phyloP scores from a whole-genome alignment of 2,113 vertebrate species.

The Nothobranchius furzeri region DNA sequence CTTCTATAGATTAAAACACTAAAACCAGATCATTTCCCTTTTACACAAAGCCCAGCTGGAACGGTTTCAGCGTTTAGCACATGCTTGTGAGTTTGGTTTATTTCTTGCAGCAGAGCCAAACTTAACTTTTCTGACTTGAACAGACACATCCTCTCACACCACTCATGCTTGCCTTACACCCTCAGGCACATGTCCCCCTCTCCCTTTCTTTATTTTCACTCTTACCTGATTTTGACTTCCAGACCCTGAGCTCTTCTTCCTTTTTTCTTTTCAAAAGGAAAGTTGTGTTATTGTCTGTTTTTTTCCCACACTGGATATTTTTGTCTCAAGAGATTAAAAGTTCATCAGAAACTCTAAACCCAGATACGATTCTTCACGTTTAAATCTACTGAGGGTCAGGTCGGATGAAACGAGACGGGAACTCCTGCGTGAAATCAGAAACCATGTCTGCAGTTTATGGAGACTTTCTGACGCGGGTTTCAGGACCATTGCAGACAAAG shows the following conservation, averaged over 20 bases:
- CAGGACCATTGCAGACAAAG: background rate
- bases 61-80: too few relatives aligned
- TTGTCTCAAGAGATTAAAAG: background rate
- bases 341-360: too few relatives aligned
- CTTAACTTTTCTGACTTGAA: conserved; percentile 27
- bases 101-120: conserved; percentile 6
- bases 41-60: too few relatives aligned
- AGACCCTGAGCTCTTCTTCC: too few relatives aligned
- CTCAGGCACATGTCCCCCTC: background rate
- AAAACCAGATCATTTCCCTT: too few relatives aligned
- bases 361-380: too few relatives aligned
- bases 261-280: background rate
- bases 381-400: too few relatives aligned
- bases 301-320: too few relatives aligned
- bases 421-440: background rate
- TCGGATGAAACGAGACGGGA: too few relatives aligned
- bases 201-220: too few relatives aligned
- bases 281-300: background rate
- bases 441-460: background rate
- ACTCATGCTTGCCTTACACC: background rate
- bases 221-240: background rate
- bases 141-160: background rate
- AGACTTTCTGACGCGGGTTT: background rate
- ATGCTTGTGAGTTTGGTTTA: background rate
- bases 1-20: too few relatives aligned